Base-by-base conservation (phyloP, 2,113 vertebrate species). In the Mormyrus lacerda region DNA sequence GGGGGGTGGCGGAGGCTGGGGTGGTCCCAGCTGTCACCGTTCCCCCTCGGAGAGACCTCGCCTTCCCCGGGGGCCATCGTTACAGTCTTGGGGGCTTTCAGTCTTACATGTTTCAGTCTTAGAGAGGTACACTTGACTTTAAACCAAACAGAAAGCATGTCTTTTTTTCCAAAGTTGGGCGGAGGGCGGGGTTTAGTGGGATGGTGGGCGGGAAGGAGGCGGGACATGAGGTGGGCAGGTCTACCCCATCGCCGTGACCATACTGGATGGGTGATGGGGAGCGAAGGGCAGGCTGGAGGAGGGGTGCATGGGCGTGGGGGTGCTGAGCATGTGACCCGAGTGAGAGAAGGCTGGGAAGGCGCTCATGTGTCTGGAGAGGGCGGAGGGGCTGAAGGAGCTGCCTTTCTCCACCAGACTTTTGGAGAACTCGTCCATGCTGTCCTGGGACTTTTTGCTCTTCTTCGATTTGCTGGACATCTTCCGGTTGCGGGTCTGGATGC, bases 381-480 rank as follows among this genome's bases (percentile, higher is more conserved):
- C 96, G 0, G 98, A 96, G 0, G 98, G 97, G 94, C 97, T 98
- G 95, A 99, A 99, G 5, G 98, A 98, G 95, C 97, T 97, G 93
- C 94, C 95, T 94, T 96, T 96, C 93, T 96, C 96, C 95, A 96
- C 96, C 93, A 96, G 95, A 95, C 96, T 97, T 96, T 99, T 99
- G 94, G 98, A 97, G 95, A 98, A 99, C 93, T 99, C 98, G 89
- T 99, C 98, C 89, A 99, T 97, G 91, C 94, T 95, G 92, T 99
- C 98, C 0, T 98, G 97, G 88, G 97, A 97, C 94, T 99, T 99
- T 97, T 99, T 99, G 96, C 97, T 97, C 95, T 99, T 99, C 97
- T 99, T 99, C 92, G 98, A 99, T 93, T 99, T 99, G 97, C 98
- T 99, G 95, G 98, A 99, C 98, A 99, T 99, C 94, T 99, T 99